Evolutionary conservation across 2,797 vertebrate species (phyloP).

Genomic region (Sebastes melanostomus): DNA sequence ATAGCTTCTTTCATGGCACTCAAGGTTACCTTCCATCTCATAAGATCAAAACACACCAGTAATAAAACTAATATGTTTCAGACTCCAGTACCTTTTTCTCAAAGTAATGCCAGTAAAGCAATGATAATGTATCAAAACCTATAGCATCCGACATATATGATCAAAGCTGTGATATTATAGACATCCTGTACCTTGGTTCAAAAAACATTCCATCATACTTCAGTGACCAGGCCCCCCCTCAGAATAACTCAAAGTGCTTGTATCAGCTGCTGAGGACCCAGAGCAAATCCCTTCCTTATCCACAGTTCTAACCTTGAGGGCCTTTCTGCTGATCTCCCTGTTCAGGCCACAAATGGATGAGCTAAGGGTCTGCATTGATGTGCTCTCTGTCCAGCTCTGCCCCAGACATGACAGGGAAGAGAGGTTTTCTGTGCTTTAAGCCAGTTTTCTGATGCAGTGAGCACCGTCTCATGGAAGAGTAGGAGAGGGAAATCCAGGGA

Average conservation of each 20-base stretch:
- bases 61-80: not conserved
- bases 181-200: slow-evolving; percentile 1
- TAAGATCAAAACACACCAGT: not conserved
- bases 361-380: slow-evolving; percentile 64
- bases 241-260: slow-evolving; percentile 64
- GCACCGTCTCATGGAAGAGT: slow-evolving; percentile 2
- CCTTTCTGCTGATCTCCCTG: slow-evolving; percentile 69
- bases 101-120: not conserved
- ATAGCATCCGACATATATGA: not conserved
- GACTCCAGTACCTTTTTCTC: not conserved
- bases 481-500: slow-evolving; percentile 12
- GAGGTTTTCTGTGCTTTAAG: slow-evolving; percentile 53
- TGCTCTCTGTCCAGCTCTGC: slow-evolving; percentile 60
- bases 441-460: slow-evolving; percentile 55
- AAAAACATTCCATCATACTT: slow-evolving; percentile 17
- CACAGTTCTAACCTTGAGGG: slow-evolving; percentile 64
- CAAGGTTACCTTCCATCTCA: not conserved
- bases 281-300: slow-evolving; percentile 67
- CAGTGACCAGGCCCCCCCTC: slow-evolving; percentile 18
- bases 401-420: slow-evolving; percentile 19
- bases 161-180: slow-evolving; percentile 14
- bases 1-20: too few species aligned
- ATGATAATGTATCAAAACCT: not conserved
- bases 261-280: slow-evolving; percentile 63
- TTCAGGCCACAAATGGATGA: slow-evolving; percentile 65